Conservation (phyloP, 2,113 vertebrate species). For the Aix galericulata region DNA sequence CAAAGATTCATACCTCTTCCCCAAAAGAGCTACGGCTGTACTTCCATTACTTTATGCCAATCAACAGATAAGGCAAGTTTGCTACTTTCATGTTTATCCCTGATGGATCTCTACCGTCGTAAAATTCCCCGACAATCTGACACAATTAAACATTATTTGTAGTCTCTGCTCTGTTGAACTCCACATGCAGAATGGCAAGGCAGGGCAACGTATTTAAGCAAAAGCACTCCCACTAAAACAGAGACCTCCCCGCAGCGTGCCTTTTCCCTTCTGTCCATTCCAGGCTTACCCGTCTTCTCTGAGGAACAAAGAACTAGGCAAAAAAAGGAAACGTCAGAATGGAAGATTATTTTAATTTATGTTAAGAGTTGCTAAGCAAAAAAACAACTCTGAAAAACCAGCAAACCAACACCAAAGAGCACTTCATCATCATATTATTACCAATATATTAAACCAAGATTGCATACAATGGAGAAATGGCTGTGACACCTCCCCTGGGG, state of each 20-base stretch:
- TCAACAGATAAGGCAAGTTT: conserved; percentile 1
- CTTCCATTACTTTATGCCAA: neutral
- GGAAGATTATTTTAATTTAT: neutral
- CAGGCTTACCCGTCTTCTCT: neutral
- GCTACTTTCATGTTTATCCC: neutral
- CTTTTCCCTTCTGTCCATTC: neutral
- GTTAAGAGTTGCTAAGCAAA: conserved; percentile 15
- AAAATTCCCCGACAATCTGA: neutral
- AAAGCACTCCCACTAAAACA: neutral
- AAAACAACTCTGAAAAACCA: conserved; percentile 8
- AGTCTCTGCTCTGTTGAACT: conserved; percentile 3
- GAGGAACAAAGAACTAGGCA: neutral
- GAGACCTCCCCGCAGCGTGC: neutral
- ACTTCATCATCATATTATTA: conserved; percentile 62
- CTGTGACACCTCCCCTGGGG: neutral
- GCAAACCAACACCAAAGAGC: conserved; percentile 20
- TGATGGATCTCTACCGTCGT: neutral
- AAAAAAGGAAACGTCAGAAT: neutral
- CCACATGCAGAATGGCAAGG: neutral
- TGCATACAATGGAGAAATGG: conserved; percentile 34
- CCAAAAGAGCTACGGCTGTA: neutral
- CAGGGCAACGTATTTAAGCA: neutral
- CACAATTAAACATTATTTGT: conserved; percentile 13
- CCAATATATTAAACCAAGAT: conserved; percentile 60
- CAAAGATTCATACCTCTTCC: neutral